Percentiles rank a stretch among this genome's conserved stretches.
Evolutionary conservation across 1,140 invertebrate genomes (phyloP).

Genomic region (Trichonephila clavipes): DNA sequence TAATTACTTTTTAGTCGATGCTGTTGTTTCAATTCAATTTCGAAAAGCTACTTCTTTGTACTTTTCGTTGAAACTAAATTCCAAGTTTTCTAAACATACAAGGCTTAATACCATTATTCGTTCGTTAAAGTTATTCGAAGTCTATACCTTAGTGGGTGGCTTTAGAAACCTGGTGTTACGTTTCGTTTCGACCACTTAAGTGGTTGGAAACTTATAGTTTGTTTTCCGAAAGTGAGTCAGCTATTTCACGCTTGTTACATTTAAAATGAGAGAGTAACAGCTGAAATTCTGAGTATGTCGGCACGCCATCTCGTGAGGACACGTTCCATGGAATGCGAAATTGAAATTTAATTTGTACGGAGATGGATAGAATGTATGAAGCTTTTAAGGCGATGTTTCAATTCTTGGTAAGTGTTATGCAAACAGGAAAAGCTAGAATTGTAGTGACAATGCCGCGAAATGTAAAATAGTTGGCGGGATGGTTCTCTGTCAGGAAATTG

Average conservation of each 20-base stretch:
- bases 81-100: too few species aligned
- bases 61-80: too few species aligned
- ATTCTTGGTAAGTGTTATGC: too few species aligned
- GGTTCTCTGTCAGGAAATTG: too few species aligned
- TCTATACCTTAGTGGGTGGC: neutral
- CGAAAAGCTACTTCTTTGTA: too few species aligned
- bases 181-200: neutral
- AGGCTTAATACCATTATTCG: too few species aligned
- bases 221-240: neutral
- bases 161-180: neutral
- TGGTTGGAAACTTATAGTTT: neutral
- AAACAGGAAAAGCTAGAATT: too few species aligned
- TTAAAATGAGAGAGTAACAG: neutral
- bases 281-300: neutral
- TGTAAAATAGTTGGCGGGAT: too few species aligned
- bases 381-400: too few species aligned
- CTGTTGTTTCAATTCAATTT: too few species aligned
- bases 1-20: too few species aligned
- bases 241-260: neutral
- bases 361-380: neutral
- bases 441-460: too few species aligned
- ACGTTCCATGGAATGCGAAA: neutral
- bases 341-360: neutral
- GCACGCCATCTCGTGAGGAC: neutral
- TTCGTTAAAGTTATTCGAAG: neutral